phyloP scores from a whole-genome alignment of 2,888 invertebrate species.

The Eretmocerus hayati region DNA sequence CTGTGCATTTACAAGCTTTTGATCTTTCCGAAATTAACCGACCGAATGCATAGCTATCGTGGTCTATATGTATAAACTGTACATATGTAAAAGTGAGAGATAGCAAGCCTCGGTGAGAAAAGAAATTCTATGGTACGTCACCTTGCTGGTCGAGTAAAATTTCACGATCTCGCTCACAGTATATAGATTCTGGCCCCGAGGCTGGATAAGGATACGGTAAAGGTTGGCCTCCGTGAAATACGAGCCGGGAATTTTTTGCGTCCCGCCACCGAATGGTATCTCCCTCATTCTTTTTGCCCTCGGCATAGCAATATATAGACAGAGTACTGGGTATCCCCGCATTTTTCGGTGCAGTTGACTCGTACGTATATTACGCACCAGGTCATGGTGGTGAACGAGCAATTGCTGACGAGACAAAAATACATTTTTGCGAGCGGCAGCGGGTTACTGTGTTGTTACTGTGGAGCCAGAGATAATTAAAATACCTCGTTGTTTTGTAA shows the following conservation, averaged over 20 bases:
- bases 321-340: too few species aligned
- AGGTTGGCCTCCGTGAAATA: slow-evolving; percentile 1
- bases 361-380: not conserved
- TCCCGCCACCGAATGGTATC: not conserved
- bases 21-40: too few species aligned
- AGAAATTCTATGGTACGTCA: slow-evolving; percentile 2
- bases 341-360: too few species aligned
- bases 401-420: slow-evolving; percentile 12
- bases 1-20: too few species aligned
- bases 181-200: not conserved
- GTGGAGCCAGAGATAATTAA: too few species aligned
- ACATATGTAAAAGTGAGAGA: slow-evolving; percentile 6
- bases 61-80: too few species aligned
- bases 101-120: not conserved
- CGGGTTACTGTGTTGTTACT: too few species aligned
- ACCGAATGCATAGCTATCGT: too few species aligned
- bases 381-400: too few species aligned
- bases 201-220: too few species aligned
- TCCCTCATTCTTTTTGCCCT: not conserved
- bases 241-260: slow-evolving; percentile 4
- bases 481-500: too few species aligned
- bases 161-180: slow-evolving; percentile 12
- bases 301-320: too few species aligned
- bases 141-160: slow-evolving; percentile 8
- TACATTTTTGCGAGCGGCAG: slow-evolving; percentile 4